Evolutionary conservation across 2,888 invertebrate genomes (phyloP).

Genomic region (Eristalinus sepulchralis): DNA sequence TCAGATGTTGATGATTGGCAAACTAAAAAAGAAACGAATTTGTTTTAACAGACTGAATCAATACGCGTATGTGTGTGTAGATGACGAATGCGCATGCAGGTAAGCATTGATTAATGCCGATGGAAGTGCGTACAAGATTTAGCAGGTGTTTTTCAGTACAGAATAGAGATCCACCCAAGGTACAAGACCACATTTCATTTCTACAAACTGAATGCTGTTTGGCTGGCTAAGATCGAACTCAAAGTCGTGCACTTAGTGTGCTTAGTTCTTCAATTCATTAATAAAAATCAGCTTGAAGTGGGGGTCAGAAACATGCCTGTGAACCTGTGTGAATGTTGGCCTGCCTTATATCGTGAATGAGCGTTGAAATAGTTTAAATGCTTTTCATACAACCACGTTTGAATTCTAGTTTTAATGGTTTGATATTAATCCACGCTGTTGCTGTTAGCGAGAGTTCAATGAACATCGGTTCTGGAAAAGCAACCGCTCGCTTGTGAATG

Average conservation of each 20-base stretch:
- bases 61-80: conserved; percentile 15
- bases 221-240: conserved; percentile 53
- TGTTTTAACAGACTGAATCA: conserved; percentile 18
- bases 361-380: conserved; percentile 63
- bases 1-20: conserved; percentile 59
- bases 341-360: conserved; percentile 62
- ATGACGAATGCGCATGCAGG: conserved; percentile 63
- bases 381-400: conserved; percentile 21
- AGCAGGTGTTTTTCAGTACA: conserved; percentile 63
- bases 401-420: conserved; percentile 20
- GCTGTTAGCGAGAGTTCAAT: conserved; percentile 50
- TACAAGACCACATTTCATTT: conserved; percentile 70
- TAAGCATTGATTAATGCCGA: conserved; percentile 67
- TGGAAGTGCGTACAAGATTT: conserved; percentile 70
- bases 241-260: conserved; percentile 65
- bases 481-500: conserved; percentile 41
- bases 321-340: conserved; percentile 42
- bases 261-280: conserved; percentile 64
- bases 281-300: conserved; percentile 61
- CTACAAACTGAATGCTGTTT: conserved; percentile 66
- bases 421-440: not conserved
- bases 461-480: conserved; percentile 50
- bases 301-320: conserved; percentile 8
- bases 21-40: conserved; percentile 42
- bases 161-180: conserved; percentile 67